These are phyloP conservation scores for Babyrousa celebensis DNA, from an alignment of 2,797 vertebrate species.

Conservation along the genomic window DNA sequence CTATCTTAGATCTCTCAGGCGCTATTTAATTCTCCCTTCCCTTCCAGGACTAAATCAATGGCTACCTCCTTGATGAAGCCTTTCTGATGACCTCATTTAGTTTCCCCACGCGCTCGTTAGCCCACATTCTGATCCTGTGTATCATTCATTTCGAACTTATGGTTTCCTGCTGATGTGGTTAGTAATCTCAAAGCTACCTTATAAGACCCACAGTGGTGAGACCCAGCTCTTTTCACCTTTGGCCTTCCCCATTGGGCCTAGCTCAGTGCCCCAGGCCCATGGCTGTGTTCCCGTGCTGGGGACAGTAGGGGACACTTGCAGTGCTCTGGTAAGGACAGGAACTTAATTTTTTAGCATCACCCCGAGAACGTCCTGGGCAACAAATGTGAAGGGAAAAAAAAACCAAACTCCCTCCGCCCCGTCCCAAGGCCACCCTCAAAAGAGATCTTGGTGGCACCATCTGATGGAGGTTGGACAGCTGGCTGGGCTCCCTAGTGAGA, in stretches of 20 bases:
- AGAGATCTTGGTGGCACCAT: neutral
- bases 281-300: neutral
- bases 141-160: slow-evolving; percentile 8
- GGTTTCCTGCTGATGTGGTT: slow-evolving; percentile 65
- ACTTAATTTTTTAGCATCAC: slow-evolving; percentile 85
- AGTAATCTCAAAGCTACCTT: slow-evolving; percentile 57
- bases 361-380: slow-evolving; percentile 80
- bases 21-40: slow-evolving; percentile 60
- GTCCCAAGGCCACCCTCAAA: neutral
- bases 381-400: slow-evolving; percentile 53
- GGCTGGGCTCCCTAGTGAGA: neutral
- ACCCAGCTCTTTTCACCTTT: neutral
- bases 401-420: neutral
- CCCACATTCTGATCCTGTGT: rapidly evolving
- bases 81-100: slow-evolving; percentile 74
- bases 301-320: neutral
- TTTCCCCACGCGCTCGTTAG: slow-evolving; percentile 54
- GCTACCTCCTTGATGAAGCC: slow-evolving; percentile 62
- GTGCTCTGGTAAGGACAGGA: slow-evolving; percentile 23
- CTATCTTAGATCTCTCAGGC: slow-evolving; percentile 42
- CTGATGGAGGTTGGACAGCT: neutral
- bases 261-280: neutral
- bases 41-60: slow-evolving; percentile 70
- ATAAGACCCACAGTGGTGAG: neutral
- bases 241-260: neutral